Evolutionary conservation across 2,113 vertebrate genomes (phyloP), one percentile per base, ranked within the genome.

Genomic region (Percopsis transmontana): DNA sequence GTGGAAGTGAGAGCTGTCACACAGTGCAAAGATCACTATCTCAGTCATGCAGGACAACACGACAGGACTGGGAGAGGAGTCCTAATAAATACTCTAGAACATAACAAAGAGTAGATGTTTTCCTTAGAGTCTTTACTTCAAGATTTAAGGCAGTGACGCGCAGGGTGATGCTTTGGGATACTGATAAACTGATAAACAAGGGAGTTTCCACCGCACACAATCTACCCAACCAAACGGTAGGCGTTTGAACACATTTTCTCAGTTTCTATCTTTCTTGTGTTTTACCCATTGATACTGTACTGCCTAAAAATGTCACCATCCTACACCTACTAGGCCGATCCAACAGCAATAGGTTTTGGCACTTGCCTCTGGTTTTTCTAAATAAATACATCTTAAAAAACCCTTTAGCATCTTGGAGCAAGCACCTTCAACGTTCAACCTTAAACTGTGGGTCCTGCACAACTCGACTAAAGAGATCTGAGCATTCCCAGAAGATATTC

Each of bases 11-110:
- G 51, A 63, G 70, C 65, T 63, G 71, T 79, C 70, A 55, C 69
- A 74, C 70, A 73, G 73, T 73, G 74, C 70, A 79, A 72, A 73
- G 71, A 81, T 80, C 76, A 70, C 58, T 27, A 11, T 47, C 40
- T 69, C 67, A 66, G 61, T 74, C 77, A 81, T 65, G 80, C 75
- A 66, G 59, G 24, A 62, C 60, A 27, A 72, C 53, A 56, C 42
- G 41, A 44, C 40, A 23, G 48, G 59, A 41, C 0, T 3, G 41
- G 24, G 33, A 55, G 27, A 5, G 74, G 33, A 19, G 42, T 45
- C n/a, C n/a, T 33, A 0, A 48, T 48, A 48, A 3, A 48, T 16
- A 48, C 27, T 33, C 27, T 33, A 50, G 10, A 15, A 63, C 53
- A 38, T 8, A 44, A 40, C n/a, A n/a, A 18, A 57, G 23, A 53